Percentiles rank a stretch among this genome's conserved stretches.
phyloP scores from a whole-genome alignment of 2,888 invertebrate species.

The Dryobota labecula region DNA sequence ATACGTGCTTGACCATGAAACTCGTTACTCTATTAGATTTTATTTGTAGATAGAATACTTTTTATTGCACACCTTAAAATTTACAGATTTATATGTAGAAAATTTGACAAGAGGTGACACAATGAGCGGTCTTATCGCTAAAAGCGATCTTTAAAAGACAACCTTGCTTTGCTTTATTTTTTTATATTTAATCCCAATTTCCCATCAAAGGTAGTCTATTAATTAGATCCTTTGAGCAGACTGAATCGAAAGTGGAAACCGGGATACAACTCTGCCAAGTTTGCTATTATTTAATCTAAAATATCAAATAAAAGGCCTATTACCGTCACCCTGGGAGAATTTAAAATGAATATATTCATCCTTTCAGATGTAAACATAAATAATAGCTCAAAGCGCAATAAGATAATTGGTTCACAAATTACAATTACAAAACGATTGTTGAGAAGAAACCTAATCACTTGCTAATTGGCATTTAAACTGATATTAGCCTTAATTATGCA shows the following conservation, averaged over 20 bases:
- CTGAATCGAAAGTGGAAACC: background rate
- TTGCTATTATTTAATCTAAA: background rate
- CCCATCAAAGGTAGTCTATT: background rate
- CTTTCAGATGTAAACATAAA: constrained; percentile 12
- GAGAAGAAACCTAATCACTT: constrained; percentile 38
- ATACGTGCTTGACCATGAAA: background rate
- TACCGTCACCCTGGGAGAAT: no score
- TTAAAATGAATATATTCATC: background rate
- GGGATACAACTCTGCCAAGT: background rate
- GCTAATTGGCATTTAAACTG: constrained; percentile 37
- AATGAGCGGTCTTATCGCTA: no score
- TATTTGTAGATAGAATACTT: no score
- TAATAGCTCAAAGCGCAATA: background rate
- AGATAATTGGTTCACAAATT: constrained; percentile 26
- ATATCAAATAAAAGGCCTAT: no score
- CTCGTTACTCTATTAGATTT: background rate
- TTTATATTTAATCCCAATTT: background rate
- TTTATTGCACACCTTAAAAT: no score
- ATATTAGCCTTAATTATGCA: constrained; percentile 30
- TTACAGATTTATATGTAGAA: no score
- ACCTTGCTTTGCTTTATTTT: background rate
- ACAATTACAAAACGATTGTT: constrained; percentile 28
- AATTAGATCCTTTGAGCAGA: background rate
- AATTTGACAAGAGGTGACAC: no score
- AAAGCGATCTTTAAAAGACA: no score